Base-by-base conservation (phyloP, 2,888 invertebrate species). In the Diaprepes abbreviatus region DNA sequence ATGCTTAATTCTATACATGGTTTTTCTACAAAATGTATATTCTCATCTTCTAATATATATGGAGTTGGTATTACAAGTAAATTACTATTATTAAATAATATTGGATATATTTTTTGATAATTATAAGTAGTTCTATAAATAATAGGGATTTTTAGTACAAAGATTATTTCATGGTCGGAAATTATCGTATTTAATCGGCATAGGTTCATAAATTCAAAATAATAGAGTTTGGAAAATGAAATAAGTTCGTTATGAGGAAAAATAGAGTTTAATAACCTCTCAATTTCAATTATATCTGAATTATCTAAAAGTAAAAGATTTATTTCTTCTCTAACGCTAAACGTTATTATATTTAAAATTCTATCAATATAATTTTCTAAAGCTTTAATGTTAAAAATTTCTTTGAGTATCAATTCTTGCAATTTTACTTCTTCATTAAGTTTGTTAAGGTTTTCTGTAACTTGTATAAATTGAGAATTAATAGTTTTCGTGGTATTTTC, bases 321-420 rank as follows among this genome's bases (percentile, higher is more conserved):
- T 28, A 50, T 6, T 21, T 50, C 21, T 50, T 50, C 50, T 31
- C 14, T 12, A 2, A 7, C n/a, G 9, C 50, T 50, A 33, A 50
- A 16, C 7, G 50, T 31, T 31, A 50, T 50, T 50, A 16, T 50
- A n/a, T 12, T 50, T 50, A 50, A 16, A 10, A 50, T 10, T 5
- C n/a, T 16, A 21, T 19, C 19, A 24, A 57, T 16, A 10, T 24
- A 57, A 24, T 36, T 19, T 57, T 57, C 57, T 10, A 57, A 38
- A 16, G 19, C 6, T 21, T 57, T 12, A 3, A 57, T 14, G n/a
- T 35, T 12, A 7, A 57, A 36, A 17, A 57, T n/a, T 36, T 57
- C 57, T 1, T n/a, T 36, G 9, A 57, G 9, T 17, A 28, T 10
- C 5, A 14, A 10, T 36, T 57, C 24, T 57, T 40, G 57, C 19